phyloP scores from a whole-genome alignment of 1,140 invertebrate genomes.

The Penaeus japonicus region DNA sequence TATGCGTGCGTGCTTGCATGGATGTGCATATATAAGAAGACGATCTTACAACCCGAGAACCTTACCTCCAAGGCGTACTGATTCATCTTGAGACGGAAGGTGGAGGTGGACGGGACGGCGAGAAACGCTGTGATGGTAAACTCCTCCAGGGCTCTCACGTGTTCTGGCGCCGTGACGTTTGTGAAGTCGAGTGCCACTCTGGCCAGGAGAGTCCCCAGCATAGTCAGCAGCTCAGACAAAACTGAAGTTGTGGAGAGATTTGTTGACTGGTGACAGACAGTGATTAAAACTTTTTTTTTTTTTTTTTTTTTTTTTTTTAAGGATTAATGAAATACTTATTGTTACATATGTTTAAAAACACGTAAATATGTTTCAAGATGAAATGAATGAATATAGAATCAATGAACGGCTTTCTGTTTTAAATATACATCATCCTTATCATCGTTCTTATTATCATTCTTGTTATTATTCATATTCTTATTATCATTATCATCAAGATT shows the following conservation, averaged over 20 bases:
- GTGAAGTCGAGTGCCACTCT: slow-evolving; percentile 10
- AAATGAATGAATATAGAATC: no score
- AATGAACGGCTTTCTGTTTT: no score
- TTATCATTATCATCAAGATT: no score
- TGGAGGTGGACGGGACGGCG: slow-evolving; percentile 20
- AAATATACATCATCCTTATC: no score
- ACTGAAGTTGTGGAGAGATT: background rate
- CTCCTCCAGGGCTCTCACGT: background rate
- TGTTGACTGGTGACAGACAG: background rate
- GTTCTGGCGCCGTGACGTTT: background rate
- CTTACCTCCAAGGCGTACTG: background rate
- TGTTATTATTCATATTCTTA: no score
- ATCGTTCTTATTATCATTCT: no score
- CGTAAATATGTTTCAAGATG: no score
- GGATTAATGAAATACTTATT: no score
- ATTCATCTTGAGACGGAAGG: slow-evolving; percentile 28
- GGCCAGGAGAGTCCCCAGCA: background rate
- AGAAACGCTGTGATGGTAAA: background rate
- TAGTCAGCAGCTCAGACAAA: background rate
- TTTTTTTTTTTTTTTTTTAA: no score
- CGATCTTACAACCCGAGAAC: background rate
- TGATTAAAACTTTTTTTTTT: no score
- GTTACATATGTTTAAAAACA: no score
- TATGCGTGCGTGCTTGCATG: no score
- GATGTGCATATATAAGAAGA: background rate